Conservation (phyloP, 2,113 vertebrate species). For the Loxodonta africana region DNA sequence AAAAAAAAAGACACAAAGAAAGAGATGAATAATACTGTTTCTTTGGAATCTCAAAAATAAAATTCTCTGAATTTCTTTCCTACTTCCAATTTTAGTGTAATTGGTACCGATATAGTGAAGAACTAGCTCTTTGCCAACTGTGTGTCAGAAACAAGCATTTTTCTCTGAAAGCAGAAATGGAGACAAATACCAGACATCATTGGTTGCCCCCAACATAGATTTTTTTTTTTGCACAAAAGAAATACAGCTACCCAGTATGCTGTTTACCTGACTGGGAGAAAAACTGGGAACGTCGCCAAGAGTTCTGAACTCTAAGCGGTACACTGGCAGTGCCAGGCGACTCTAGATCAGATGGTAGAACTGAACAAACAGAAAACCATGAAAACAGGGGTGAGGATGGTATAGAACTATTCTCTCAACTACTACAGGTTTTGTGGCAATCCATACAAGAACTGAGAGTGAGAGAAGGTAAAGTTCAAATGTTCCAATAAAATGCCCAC, state of each 20-base stretch:
- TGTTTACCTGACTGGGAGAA: constrained; percentile 96
- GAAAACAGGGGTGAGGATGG: constrained; percentile 62
- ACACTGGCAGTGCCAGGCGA: constrained; percentile 87
- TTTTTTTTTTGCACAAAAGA: constrained; percentile 59
- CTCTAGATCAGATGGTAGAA: constrained; percentile 86
- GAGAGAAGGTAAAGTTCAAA: not conserved
- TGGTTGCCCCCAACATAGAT: constrained; percentile 71
- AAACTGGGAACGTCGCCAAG: constrained; percentile 95
- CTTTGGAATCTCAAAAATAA: constrained; percentile 74
- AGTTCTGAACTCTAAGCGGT: constrained; percentile 92
- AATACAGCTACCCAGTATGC: constrained; percentile 66
- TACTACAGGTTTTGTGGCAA: not conserved
- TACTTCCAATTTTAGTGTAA: not conserved
- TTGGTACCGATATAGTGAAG: not conserved
- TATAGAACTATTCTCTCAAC: not conserved
- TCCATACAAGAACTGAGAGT: not conserved
- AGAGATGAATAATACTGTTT: constrained; percentile 54
- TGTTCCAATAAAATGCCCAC: not conserved
- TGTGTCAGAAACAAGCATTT: constrained; percentile 81
- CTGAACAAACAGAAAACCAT: constrained; percentile 87
- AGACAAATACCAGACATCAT: constrained; percentile 64
- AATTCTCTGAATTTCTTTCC: not conserved
- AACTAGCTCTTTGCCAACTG: constrained; percentile 88
- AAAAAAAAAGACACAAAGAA: constrained; percentile 34
- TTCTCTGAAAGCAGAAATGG: constrained; percentile 80